Conservation (phyloP, 2,888 invertebrate genomes). For the Andrena dorsata region DNA sequence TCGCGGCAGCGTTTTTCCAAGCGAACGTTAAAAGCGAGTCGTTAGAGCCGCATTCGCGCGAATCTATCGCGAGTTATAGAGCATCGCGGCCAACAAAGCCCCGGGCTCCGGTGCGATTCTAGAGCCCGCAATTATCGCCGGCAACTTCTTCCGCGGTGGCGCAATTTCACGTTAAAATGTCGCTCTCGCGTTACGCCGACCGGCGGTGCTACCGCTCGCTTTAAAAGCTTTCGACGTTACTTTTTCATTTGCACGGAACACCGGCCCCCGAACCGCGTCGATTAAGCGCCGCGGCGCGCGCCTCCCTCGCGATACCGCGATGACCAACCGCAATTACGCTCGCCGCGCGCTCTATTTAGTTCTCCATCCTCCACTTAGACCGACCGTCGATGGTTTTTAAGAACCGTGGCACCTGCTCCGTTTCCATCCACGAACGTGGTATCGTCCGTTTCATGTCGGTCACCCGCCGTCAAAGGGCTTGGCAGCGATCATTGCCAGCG, state of each 20-base stretch:
- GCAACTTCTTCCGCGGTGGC: constrained; percentile 44
- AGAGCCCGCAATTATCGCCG: constrained; percentile 43
- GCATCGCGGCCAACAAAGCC: constrained; percentile 35
- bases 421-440: neutral
- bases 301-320: constrained; percentile 1
- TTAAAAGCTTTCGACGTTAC: constrained; percentile 61
- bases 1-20: neutral
- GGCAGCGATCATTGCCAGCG: neutral
- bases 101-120: constrained; percentile 25
- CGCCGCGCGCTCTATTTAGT: neutral
- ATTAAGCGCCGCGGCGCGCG: constrained; percentile 42
- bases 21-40: constrained; percentile 39
- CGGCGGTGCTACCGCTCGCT: constrained; percentile 20
- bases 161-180: constrained; percentile 57
- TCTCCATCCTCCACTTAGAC: neutral
- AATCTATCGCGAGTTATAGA: constrained; percentile 45
- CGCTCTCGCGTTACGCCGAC: constrained; percentile 39
- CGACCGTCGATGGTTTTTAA: neutral
- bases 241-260: constrained; percentile 42
- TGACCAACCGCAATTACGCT: constrained; percentile 35
- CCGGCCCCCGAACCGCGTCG: constrained; percentile 34
- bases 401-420: neutral
- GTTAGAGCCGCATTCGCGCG: constrained; percentile 11
- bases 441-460: neutral
- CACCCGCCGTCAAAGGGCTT: neutral